These are phyloP conservation scores for Belgica antarctica DNA, from an alignment of 2,888 invertebrate species.

Conservation along the genomic window DNA sequence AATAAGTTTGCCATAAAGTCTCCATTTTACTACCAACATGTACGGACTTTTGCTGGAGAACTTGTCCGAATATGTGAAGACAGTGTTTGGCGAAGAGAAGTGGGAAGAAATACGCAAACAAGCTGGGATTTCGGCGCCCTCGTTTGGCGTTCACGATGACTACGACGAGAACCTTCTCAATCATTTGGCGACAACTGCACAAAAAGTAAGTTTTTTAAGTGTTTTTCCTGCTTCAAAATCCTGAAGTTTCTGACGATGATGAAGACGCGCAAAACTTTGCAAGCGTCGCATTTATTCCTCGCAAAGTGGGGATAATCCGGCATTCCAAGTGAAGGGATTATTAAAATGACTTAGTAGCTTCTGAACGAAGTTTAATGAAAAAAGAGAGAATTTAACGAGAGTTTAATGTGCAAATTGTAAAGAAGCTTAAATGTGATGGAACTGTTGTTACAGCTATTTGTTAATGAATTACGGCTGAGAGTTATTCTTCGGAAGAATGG, in stretches of 20 bases:
- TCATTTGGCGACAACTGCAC: constrained; percentile 78
- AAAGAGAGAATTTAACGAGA: neutral
- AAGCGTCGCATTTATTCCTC: no score
- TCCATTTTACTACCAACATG: constrained; percentile 63
- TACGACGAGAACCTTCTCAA: constrained; percentile 88
- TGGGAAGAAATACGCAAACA: constrained; percentile 86
- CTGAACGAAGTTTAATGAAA: no score
- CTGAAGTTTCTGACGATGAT: no score
- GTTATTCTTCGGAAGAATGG: no score
- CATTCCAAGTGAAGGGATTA: neutral
- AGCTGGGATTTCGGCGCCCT: constrained; percentile 84
- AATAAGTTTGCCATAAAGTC: constrained; percentile 43
- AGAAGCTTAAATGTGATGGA: no score
- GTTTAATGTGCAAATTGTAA: neutral
- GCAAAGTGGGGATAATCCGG: no score
- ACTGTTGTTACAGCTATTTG: no score
- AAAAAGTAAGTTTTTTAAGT: constrained; percentile 62
- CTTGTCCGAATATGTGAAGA: constrained; percentile 86
- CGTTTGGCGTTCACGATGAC: constrained; percentile 87
- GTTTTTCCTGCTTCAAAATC: no score
- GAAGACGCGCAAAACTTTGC: no score
- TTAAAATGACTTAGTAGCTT: neutral
- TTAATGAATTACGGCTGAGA: no score
- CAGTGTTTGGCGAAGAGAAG: constrained; percentile 89
- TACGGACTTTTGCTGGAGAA: constrained; percentile 95